Base-by-base conservation (phyloP, 2,797 vertebrate species). In the Lepidocolaptes lacrymiger region DNA sequence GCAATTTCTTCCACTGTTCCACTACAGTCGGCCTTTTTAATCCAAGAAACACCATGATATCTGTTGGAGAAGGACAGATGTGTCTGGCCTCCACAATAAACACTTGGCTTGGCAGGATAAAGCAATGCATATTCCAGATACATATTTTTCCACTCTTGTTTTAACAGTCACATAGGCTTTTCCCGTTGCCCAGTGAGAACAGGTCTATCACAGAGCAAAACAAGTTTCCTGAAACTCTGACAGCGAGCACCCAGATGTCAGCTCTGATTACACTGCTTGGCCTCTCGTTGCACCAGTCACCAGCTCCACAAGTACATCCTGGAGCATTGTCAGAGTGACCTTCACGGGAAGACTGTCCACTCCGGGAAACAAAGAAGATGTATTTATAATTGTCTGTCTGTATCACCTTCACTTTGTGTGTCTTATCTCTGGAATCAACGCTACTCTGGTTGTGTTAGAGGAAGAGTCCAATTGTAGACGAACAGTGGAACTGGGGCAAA, bases 111-210 rank as follows among this genome's bases (percentile, higher is more conserved):
- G 96, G 95, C 97, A 97, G 93, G 76, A 89, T 69, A 55, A 68
- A 92, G 91, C 80, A 74, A 93, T 83, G 95, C 91, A 66, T 95
- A 94, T 96, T 97, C 96, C 97, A 97, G 96, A 94, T 91, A 95
- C 90, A 80, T 96, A 76, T 88, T 96, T 97, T 96, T 96, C 96
- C 95, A 93, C 92, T 93, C 89, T 96, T 90, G 84, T 96, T 96
- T 96, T 76, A 93, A 95, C 91, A 95, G 89, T 75, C 97, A 80
- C 93, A 94, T 30, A 41, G 84, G 76, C 95, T 96, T 63, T 95
- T 96, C 91, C 94, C 83, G 1, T 88, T 85, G 85, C 91, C 91
- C 95, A 93, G 89, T 26, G 68, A 96, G 92, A 88, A 80, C 61
- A 85, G 91, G 87, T 90, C 93, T 92, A 52, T 69, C 79, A 67